Base-by-base conservation (phyloP, 1,140 invertebrate species). In the Thaumetopoea pityocampa region DNA sequence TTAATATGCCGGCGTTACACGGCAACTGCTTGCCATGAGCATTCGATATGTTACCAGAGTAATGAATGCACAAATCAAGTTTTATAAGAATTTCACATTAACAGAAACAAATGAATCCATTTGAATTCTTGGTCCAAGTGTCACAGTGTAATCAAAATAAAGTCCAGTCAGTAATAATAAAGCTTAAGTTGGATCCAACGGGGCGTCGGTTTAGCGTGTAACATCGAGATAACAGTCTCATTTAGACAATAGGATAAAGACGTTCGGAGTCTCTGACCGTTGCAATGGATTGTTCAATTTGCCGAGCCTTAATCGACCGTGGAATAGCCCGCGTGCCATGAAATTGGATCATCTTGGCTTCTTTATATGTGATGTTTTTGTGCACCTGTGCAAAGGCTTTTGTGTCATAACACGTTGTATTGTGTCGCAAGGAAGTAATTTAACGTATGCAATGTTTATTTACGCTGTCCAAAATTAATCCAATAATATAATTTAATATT, bases 201-300 rank as follows among this genome's bases (percentile, higher is more conserved):
- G 18, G n/a, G n/a, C n/a, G n/a, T n/a, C n/a, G n/a, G 16, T 17
- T 23, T 24, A 23, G n/a, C 33, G 12, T 12, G 20, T 27, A 51
- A 52, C n/a, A n/a, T n/a, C 54, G 51, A 56, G 62, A 62, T 57
- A 59, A 56, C 41, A 51, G 55, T 44, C 53, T 52, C 55, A 60
- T 61, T 58, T 44, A 54, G 46, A 57, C 55, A 62, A 51, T 56
- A 52, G 55, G 38, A 53, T 46, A 27, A 44, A 56, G 52, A 47
- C 53, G 53, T 45, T 57, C 44, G 51, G 44, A 58, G 61, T 52
- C 51, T 42, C 59, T 50, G 50, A 34, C 35, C 50, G 42, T 45
- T 54, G 58, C 57, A 67, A 78, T 72, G 60, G 63, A 78, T 78
- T 58, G 55, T 59, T 53, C 67, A 78, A 78, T 78, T 74, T 70